phyloP scores from a whole-genome alignment of 1,140 invertebrate genomes.

The Drosophila auraria region DNA sequence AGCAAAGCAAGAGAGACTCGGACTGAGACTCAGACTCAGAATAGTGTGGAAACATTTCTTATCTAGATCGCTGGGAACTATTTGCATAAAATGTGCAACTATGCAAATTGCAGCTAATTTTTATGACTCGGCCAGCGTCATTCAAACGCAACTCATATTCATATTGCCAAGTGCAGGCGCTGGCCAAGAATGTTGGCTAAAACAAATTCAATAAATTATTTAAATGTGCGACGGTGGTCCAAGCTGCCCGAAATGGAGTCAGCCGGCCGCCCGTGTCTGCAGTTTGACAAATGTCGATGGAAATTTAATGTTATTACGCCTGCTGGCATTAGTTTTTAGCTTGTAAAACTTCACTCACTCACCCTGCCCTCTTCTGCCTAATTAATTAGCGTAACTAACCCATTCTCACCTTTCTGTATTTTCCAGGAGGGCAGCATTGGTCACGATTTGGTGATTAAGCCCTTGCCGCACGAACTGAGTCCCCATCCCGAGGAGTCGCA shows the following conservation, averaged over 20 bases:
- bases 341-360: no score
- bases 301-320: slow-evolving; percentile 31
- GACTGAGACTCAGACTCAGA: slow-evolving; percentile 10
- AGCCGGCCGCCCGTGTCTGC: slow-evolving; percentile 23
- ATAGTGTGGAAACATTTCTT: slow-evolving; percentile 56
- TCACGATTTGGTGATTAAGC: slow-evolving; percentile 93
- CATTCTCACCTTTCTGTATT: slow-evolving; percentile 10
- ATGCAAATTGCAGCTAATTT: slow-evolving; percentile 79
- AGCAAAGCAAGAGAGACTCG: slow-evolving; percentile 20
- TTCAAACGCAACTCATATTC: slow-evolving; percentile 61
- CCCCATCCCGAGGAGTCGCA: slow-evolving; percentile 85
- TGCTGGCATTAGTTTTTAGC: slow-evolving; percentile 1
- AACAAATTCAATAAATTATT: slow-evolving; percentile 58
- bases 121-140: slow-evolving; percentile 69
- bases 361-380: neutral
- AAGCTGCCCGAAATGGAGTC: slow-evolving; percentile 41
- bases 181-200: slow-evolving; percentile 37
- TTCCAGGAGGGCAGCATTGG: slow-evolving; percentile 95
- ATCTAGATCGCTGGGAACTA: slow-evolving; percentile 59
- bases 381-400: slow-evolving; percentile 11
- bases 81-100: slow-evolving; percentile 80
- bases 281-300: slow-evolving; percentile 55
- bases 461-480: slow-evolving; percentile 88
- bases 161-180: slow-evolving; percentile 22
- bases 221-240: slow-evolving; percentile 30